phyloP scores from a whole-genome alignment of 1,140 invertebrate genomes.

The Apis cerana region DNA sequence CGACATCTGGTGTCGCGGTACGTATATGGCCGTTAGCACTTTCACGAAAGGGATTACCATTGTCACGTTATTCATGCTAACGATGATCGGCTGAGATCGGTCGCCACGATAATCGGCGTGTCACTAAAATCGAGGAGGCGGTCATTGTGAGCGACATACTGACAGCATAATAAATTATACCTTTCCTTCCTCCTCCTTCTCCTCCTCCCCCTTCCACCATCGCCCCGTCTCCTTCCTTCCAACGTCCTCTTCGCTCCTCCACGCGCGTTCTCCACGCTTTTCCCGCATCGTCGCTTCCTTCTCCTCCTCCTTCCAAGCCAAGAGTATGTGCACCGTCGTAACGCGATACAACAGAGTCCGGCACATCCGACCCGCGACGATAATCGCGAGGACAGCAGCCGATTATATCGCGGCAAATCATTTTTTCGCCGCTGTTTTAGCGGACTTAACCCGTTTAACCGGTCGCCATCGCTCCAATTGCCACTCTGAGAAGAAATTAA shows the following conservation, averaged over 20 bases:
- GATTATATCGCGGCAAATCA: conserved; percentile 33
- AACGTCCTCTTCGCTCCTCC: too few species aligned
- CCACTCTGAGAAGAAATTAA: background rate
- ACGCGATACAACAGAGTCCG: conserved; percentile 54
- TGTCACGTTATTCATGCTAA: conserved; percentile 80
- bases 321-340: conserved; percentile 38
- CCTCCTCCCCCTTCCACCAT: background rate
- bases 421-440: conserved; percentile 16
- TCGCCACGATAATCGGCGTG: conserved; percentile 75
- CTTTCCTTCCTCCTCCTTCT: conserved; percentile 36
- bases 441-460: conserved; percentile 7
- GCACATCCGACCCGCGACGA: conserved; percentile 38
- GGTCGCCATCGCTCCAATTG: conserved; percentile 11
- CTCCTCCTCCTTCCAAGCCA: background rate
- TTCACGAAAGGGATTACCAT: conserved; percentile 76
- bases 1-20: conserved; percentile 69
- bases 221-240: background rate
- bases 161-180: conserved; percentile 80
- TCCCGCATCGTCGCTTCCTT: conserved; percentile 14
- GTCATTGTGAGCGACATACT: conserved; percentile 79
- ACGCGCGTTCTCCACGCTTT: conserved; percentile 12
- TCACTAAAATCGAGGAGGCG: conserved; percentile 78
- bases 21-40: conserved; percentile 67
- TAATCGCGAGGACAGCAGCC: conserved; percentile 49
- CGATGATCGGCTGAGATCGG: conserved; percentile 79